Conservation (phyloP, 2,797 vertebrate genomes). For the Pseudotriccus pelzelni region DNA sequence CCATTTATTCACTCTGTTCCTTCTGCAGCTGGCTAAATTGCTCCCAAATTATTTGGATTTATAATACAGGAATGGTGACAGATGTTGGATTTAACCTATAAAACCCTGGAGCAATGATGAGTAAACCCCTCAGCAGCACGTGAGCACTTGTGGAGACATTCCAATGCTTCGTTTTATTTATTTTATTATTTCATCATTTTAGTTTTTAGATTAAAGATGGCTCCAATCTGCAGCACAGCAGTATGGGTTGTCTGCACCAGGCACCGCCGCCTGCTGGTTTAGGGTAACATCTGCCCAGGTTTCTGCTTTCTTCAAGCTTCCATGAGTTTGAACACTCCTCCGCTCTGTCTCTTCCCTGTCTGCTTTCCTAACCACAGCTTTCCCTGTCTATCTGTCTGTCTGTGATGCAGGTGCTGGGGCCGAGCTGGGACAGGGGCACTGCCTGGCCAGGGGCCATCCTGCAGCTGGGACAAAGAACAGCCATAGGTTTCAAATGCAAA, state of each 20-base stretch:
- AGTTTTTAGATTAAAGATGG: neutral
- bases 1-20: neutral
- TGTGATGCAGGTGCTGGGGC: neutral
- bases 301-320: neutral
- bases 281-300: neutral
- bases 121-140: neutral
- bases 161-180: neutral
- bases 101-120: neutral
- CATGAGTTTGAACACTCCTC: accelerated
- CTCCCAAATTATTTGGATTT: neutral
- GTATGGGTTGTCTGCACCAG: accelerated
- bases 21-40: neutral
- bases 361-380: accelerated
- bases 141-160: neutral
- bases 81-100: neutral
- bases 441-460: neutral
- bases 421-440: neutral
- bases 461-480: neutral
- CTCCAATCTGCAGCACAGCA: neutral
- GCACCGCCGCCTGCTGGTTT: accelerated
- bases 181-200: neutral
- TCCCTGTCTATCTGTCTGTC: accelerated
- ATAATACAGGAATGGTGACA: neutral
- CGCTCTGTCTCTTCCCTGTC: accelerated
- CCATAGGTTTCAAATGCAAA: accelerated